Evolutionary conservation across 2,888 invertebrate species (phyloP).

Genomic region (Prosapia bicincta): DNA sequence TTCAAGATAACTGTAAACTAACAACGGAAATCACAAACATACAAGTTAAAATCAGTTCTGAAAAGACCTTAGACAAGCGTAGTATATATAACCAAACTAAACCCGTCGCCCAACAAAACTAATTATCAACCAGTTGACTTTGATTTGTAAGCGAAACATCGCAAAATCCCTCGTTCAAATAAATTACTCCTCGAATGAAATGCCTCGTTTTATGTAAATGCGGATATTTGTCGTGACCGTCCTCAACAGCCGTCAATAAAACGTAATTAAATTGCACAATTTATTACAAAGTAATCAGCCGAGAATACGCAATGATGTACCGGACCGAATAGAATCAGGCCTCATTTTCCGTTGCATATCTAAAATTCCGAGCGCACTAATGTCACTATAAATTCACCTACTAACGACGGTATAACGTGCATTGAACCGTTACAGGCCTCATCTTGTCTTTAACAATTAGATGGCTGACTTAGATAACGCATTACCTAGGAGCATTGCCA

Average conservation of each 20-base stretch:
- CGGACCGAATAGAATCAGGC: background rate
- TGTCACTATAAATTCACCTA: background rate
- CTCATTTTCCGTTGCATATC: background rate
- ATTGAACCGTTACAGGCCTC: background rate
- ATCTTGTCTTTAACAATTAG: background rate
- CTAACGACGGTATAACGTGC: background rate
- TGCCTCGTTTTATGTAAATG: no score
- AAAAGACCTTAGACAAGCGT: no score
- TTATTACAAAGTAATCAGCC: background rate
- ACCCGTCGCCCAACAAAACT: no score
- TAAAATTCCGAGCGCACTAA: background rate
- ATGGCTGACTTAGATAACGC: background rate
- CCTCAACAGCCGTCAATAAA: background rate
- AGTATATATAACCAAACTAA: no score
- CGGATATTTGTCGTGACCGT: background rate
- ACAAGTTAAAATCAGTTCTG: no score
- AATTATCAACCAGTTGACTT: background rate
- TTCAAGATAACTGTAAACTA: no score
- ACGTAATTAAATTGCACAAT: background rate
- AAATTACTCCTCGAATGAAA: background rate
- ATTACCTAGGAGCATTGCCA: no score
- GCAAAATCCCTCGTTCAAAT: background rate
- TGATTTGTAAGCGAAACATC: background rate
- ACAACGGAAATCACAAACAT: no score
- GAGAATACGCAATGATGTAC: background rate